A percentile compares a stretch with the other conserved stretches of the same genome.
Evolutionary conservation across 92 coral and sea anemone genomes (phyloP).

Genomic region (Isaurus tuberculatus): DNA sequence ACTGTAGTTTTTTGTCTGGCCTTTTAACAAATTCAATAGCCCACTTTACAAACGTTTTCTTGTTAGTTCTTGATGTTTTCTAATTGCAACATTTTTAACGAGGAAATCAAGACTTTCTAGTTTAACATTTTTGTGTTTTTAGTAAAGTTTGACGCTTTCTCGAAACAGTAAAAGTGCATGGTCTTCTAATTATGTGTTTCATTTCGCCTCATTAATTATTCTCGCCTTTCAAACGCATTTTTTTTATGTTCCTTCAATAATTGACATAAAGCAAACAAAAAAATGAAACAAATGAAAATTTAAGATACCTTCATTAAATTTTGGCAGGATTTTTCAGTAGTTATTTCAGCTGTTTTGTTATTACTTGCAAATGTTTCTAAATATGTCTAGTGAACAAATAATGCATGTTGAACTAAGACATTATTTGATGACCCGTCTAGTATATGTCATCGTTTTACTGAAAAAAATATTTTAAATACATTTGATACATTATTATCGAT

Average conservation of each 20-base stretch:
- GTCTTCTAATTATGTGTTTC: background rate
- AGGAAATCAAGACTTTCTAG: background rate
- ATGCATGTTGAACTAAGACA: background rate
- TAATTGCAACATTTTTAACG: background rate
- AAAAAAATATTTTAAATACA: background rate
- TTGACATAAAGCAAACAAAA: conserved; percentile 23
- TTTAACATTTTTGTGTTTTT: background rate
- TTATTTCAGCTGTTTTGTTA: background rate
- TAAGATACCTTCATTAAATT: conserved; percentile 6
- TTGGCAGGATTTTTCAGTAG: conserved; percentile 4
- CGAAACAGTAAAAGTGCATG: background rate
- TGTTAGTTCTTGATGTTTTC: background rate
- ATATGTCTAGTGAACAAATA: background rate
- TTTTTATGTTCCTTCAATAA: background rate
- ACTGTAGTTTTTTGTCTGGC: background rate
- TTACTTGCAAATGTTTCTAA: background rate
- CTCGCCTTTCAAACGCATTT: conserved; percentile 22
- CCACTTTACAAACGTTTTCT: background rate
- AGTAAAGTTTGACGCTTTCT: background rate
- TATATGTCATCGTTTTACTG: background rate
- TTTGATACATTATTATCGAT: background rate
- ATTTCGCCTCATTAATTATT: background rate
- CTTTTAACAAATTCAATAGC: background rate
- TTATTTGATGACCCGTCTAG: background rate
- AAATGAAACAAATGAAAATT: background rate